These are phyloP conservation scores for Drosophila erecta DNA, from an alignment of 1,140 invertebrate genomes.

Conservation along the genomic window DNA sequence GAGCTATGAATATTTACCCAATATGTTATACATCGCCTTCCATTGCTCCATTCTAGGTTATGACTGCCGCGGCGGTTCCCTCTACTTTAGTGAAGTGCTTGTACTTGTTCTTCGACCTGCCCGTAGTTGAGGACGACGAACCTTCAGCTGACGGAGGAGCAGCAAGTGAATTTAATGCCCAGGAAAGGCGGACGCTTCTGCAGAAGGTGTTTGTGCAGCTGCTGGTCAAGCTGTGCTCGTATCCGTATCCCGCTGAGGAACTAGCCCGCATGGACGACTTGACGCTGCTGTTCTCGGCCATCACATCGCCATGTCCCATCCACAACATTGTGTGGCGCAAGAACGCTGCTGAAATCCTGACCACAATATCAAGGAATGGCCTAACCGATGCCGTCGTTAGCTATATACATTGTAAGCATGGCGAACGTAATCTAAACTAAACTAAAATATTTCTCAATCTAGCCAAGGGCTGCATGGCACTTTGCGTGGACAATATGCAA, in stretches of 20 bases:
- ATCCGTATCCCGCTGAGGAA: conserved; percentile 97
- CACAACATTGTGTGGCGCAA: conserved; percentile 98
- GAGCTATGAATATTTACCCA: too few relatives aligned
- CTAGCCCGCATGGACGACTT: conserved; percentile 98
- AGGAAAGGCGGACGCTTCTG: conserved; percentile 95
- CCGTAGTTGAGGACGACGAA: conserved; percentile 92
- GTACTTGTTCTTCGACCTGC: conserved; percentile 99
- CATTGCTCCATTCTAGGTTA: conserved; percentile 87
- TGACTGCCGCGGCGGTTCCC: conserved; percentile 97
- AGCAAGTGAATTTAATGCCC: conserved; percentile 94
- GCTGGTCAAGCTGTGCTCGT: conserved; percentile 96
- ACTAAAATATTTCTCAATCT: conserved; percentile 17
- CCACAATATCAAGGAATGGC: conserved; percentile 97
- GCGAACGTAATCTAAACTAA: too few relatives aligned
- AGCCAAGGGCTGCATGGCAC: conserved; percentile 97
- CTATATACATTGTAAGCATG: conserved; percentile 96
- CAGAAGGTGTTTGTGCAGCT: conserved; percentile 99
- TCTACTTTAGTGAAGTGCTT: conserved; percentile 99
- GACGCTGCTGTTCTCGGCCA: conserved; percentile 97
- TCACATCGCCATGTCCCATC: conserved; percentile 96
- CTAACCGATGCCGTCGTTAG: conserved; percentile 96
- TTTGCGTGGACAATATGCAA: conserved; percentile 99
- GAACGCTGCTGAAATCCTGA: conserved; percentile 95
- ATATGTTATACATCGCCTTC: too few relatives aligned
- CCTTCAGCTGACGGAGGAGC: conserved; percentile 52